A percentile compares a stretch with the other conserved stretches of the same genome.
Evolutionary conservation across 2,113 vertebrate species (phyloP).

Genomic region (Rhegmatorhina hoffmannsi): DNA sequence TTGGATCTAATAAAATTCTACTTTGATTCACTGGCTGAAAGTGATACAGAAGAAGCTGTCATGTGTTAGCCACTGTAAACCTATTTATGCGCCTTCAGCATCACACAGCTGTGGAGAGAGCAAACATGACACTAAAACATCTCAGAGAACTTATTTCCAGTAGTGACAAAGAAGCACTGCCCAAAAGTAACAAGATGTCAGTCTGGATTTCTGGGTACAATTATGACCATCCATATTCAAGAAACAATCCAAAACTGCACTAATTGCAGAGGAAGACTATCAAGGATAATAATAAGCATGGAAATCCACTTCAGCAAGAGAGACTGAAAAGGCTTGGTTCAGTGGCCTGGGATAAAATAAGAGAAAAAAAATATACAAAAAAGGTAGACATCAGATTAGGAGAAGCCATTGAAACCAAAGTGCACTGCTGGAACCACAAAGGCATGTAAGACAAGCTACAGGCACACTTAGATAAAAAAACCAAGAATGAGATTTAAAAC

Average conservation of each 20-base stretch:
- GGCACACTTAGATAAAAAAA: neutral
- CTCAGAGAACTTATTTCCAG: neutral
- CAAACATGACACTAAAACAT: neutral
- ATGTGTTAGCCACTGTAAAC: neutral
- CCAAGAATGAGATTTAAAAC: neutral
- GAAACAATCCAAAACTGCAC: neutral
- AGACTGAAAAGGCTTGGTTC: neutral
- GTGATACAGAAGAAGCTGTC: accelerated
- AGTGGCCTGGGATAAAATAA: neutral
- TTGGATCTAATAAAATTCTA: neutral
- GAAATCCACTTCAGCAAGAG: neutral
- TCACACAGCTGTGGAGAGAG: neutral
- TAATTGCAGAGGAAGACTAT: neutral
- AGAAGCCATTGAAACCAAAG: neutral
- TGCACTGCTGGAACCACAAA: neutral
- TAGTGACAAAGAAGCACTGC: neutral
- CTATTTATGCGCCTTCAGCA: neutral
- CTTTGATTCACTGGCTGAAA: neutral
- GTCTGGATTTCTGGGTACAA: neutral
- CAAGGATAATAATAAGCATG: neutral
- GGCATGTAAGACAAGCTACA: accelerated
- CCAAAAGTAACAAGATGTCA: neutral
- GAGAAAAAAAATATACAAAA: neutral
- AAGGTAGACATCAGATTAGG: neutral
- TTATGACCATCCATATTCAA: neutral